Conservation (phyloP, 2,113 vertebrate genomes). For the Heptranchias perlo region DNA sequence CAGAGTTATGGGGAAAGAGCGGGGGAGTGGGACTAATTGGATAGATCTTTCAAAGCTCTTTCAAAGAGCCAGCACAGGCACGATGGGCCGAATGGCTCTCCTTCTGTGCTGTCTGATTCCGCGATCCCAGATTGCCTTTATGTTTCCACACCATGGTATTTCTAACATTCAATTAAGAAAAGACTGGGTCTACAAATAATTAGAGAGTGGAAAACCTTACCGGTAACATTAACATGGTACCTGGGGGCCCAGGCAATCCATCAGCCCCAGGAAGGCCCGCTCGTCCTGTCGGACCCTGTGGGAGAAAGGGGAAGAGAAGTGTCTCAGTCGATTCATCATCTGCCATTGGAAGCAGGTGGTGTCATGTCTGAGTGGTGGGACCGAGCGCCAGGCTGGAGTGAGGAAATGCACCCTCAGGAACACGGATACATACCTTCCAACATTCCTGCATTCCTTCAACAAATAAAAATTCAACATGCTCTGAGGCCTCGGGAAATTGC, state of each 20-base stretch:
- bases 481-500: neutral
- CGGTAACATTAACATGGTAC: conserved; percentile 94
- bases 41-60: too few relatives aligned
- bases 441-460: neutral
- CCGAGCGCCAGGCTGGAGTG: neutral
- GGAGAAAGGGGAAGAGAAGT: conserved; percentile 34
- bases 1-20: too few relatives aligned
- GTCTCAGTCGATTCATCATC: neutral
- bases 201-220: conserved; percentile 58
- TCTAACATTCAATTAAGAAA: neutral
- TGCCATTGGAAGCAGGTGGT: neutral
- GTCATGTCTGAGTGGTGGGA: neutral
- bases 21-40: too few relatives aligned
- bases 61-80: too few relatives aligned
- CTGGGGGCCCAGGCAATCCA: conserved; percentile 86
- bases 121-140: neutral
- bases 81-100: too few relatives aligned
- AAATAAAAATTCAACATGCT: neutral
- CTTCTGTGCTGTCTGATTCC: too few relatives aligned
- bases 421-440: neutral
- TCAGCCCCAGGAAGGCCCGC: conserved; percentile 88
- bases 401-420: neutral
- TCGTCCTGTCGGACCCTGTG: conserved; percentile 83
- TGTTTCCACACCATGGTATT: too few relatives aligned
- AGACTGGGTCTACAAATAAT: neutral